Base-by-base conservation (phyloP, 2,888 invertebrate genomes). In the Polyommatus icarus region DNA sequence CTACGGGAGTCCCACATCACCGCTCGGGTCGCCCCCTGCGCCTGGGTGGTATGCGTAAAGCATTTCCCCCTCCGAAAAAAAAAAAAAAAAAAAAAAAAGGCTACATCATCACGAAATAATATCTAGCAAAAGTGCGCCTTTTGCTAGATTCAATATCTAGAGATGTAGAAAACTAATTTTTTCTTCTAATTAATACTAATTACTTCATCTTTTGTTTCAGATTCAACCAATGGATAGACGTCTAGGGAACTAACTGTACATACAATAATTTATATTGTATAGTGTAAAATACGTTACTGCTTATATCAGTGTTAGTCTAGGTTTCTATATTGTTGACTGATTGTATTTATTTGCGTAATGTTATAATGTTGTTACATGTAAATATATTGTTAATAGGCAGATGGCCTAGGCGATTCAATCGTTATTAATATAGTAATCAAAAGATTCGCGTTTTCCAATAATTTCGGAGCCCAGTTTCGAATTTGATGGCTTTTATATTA, bases 381-480 rank as follows among this genome's bases (percentile, higher is more conserved):
- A 73, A 73, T 73, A 72, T 12, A 73, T 73, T 73, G 46, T 46
- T 20, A 46, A 12, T 40, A n/a, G 72, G 72, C 72, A 24, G 2
- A 46, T n/a, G 72, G 24, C 6, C 46, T 46, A 46, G 12, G 8
- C 40, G 73, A 46, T 73, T 5, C 5, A 24, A 73, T 73, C 20
- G 73, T 73, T 73, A 24, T 24, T 12, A 20, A 8, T 72, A 40
- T 71, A n/a, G 20, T 24, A 46, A 46, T 12, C 12, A 20, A 46
- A 24, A 20, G 61, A 87, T 80, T 84, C 85, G 87, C 88, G 86
- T 87, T 84, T 85, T 84, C 83, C 83, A 84, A 82, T 85, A 84
- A 89, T 88, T 85, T 81, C 84, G 89, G 92, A 92, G 92, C 92
- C 92, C 92, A 83, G 84, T 91, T 91, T 91, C 89, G 89, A 89